Evolutionary conservation across 1,140 invertebrate genomes (phyloP).

Genomic region (Periplaneta americana): DNA sequence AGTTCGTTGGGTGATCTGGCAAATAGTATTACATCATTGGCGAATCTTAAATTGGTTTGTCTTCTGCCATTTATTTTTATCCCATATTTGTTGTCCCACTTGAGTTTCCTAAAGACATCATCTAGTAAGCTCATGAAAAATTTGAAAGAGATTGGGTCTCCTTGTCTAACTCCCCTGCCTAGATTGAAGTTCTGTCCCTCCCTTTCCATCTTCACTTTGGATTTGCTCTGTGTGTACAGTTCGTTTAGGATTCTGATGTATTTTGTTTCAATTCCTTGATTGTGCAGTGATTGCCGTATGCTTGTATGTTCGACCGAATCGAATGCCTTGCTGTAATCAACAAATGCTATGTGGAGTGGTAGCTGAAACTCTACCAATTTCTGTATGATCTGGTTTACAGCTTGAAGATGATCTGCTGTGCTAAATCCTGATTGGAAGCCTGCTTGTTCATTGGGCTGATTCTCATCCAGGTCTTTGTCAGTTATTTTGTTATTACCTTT

Average conservation of each 20-base stretch:
- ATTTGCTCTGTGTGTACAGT: not conserved
- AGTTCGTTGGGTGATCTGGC: too few species aligned
- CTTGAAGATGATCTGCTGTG: too few species aligned
- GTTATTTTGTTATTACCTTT: too few species aligned
- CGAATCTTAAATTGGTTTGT: not conserved
- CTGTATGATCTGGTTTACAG: constrained; percentile 3
- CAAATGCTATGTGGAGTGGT: not conserved
- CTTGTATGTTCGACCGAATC: not conserved
- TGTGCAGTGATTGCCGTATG: not conserved
- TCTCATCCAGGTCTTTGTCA: too few species aligned
- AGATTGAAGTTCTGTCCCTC: not conserved
- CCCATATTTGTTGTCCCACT: not conserved
- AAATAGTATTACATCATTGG: not conserved
- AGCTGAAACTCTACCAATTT: not conserved
- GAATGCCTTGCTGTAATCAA: too few species aligned
- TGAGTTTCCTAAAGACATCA: not conserved
- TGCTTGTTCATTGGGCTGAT: too few species aligned
- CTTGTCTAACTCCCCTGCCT: not conserved
- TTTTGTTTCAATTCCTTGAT: not conserved
- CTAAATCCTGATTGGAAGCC: not conserved
- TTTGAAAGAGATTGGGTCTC: not conserved
- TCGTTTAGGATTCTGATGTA: not conserved
- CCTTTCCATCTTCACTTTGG: not conserved
- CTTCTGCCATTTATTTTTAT: not conserved
- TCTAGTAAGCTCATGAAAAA: not conserved